These are phyloP conservation scores for Xiphydria camelus DNA, from an alignment of 2,888 invertebrate genomes.

Conservation along the genomic window DNA sequence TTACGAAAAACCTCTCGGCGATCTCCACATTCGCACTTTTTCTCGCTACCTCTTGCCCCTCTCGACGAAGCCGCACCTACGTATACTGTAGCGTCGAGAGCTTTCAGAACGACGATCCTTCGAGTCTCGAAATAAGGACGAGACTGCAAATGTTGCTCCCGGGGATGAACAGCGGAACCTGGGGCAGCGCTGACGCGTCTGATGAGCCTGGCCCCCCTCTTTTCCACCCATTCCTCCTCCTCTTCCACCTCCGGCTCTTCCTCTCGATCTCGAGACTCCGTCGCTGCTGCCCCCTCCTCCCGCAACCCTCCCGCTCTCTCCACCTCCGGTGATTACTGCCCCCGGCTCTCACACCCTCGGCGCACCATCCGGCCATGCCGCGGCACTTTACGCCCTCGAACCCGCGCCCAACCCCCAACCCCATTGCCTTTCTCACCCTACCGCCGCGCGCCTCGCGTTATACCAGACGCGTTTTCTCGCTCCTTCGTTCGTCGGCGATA, in stretches of 20 bases:
- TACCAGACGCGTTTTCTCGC: not conserved
- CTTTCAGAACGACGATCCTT: no score
- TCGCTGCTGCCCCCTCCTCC: not conserved
- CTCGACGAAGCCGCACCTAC: no score
- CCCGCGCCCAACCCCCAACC: not conserved
- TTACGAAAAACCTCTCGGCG: no score
- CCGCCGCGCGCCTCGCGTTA: no score
- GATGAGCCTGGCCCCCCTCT: slow-evolving; percentile 19
- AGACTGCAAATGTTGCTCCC: slow-evolving; percentile 5
- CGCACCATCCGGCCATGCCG: no score
- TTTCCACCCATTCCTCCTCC: not conserved
- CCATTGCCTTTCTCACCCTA: not conserved
- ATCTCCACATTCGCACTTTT: no score
- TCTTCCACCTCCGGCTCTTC: not conserved
- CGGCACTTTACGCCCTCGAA: slow-evolving; percentile 10
- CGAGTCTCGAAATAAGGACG: not conserved
- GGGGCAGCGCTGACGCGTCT: slow-evolving; percentile 28
- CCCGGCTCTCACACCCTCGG: slow-evolving; percentile 11
- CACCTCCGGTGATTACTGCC: slow-evolving; percentile 21
- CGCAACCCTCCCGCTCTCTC: not conserved
- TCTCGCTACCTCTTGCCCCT: no score
- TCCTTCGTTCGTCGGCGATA: not conserved
- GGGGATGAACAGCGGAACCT: slow-evolving; percentile 17
- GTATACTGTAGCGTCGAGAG: no score
- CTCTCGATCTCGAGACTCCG: not conserved